phyloP scores from a whole-genome alignment of 2,888 invertebrate species.

The Micoletzkya japonica region DNA sequence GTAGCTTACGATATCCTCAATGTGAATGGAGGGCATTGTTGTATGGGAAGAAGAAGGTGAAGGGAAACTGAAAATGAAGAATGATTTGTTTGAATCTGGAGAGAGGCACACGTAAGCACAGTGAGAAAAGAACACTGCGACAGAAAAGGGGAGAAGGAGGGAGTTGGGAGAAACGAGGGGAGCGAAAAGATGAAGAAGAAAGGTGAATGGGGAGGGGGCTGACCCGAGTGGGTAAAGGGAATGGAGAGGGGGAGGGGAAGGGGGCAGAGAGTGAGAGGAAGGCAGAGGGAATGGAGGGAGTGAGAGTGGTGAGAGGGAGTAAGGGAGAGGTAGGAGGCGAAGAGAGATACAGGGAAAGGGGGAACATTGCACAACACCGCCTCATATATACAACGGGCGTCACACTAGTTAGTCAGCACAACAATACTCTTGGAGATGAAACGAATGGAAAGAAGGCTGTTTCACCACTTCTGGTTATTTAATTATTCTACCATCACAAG shows the following conservation, averaged over 20 bases:
- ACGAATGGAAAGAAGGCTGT: too few relatives aligned
- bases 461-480: too few relatives aligned
- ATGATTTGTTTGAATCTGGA: neutral
- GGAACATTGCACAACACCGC: too few relatives aligned
- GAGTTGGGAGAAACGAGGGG: neutral
- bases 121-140: neutral
- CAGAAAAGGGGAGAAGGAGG: conserved; percentile 2
- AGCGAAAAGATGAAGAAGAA: neutral
- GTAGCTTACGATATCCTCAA: too few relatives aligned
- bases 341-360: conserved; percentile 2
- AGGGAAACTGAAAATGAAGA: conserved; percentile 8
- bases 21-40: neutral
- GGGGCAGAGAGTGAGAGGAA: neutral
- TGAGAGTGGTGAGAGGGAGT: neutral
- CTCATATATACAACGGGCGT: too few relatives aligned
- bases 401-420: too few relatives aligned
- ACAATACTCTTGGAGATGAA: too few relatives aligned
- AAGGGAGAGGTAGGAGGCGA: neutral
- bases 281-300: neutral
- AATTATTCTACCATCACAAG: too few relatives aligned
- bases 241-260: neutral
- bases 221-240: neutral
- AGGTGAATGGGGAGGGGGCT: neutral
- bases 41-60: neutral
- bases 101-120: neutral